Conservation (phyloP, 2,113 vertebrate species). For the Phasianus colchicus region DNA sequence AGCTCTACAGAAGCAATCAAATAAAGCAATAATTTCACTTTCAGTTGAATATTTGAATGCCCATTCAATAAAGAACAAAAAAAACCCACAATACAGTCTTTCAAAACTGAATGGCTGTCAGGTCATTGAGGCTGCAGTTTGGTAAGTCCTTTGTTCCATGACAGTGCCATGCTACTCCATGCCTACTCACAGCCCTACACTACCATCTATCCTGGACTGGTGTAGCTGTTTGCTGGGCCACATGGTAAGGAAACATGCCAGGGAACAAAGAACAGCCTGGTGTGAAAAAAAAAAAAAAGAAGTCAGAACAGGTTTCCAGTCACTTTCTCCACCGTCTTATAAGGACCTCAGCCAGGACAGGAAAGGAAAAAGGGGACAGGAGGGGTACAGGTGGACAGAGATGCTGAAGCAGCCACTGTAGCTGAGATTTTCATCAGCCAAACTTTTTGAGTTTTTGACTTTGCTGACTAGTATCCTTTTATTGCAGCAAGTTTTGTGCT, state of each 20-base stretch:
- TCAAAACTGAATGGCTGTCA: background rate
- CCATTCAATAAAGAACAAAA: background rate
- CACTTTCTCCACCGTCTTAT: background rate
- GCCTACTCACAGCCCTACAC: background rate
- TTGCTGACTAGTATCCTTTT: background rate
- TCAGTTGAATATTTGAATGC: background rate
- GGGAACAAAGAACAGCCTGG: background rate
- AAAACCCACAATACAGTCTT: background rate
- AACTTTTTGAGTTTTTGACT: background rate
- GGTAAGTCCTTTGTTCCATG: background rate
- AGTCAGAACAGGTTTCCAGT: background rate
- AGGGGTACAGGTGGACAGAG: background rate
- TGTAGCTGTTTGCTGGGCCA: background rate
- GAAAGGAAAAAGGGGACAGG: background rate
- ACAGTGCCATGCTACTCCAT: background rate
- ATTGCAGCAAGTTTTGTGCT: background rate
- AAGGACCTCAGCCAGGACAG: background rate
- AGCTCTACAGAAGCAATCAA: background rate
- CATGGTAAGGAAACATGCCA: background rate
- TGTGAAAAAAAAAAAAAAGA: background rate
- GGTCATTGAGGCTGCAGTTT: background rate
- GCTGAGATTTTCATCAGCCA: background rate
- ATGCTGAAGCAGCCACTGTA: background rate
- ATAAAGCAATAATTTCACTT: background rate
- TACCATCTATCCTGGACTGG: background rate